These are phyloP conservation scores for Lycodopsis pacificus DNA, from an alignment of 2,797 vertebrate species.

Conservation along the genomic window DNA sequence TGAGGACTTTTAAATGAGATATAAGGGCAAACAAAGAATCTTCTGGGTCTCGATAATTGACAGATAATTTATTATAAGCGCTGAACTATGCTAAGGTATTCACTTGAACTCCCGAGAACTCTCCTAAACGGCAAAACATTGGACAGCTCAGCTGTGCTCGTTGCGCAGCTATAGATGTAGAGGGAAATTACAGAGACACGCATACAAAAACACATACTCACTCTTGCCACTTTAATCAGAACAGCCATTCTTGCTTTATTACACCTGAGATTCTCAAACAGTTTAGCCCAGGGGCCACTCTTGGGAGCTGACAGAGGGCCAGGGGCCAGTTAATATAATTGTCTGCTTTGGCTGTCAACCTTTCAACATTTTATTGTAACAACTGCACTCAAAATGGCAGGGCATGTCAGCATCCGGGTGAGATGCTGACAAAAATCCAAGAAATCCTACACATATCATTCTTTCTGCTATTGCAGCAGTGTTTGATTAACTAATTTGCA, in stretches of 20 bases:
- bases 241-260: constrained; percentile 49
- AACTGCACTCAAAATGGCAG: constrained; percentile 48
- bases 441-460: constrained; percentile 28
- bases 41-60: constrained; percentile 60
- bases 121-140: constrained; percentile 31
- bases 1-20: constrained; percentile 66
- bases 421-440: constrained; percentile 39
- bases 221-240: constrained; percentile 51
- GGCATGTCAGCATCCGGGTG: constrained; percentile 53
- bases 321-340: constrained; percentile 68
- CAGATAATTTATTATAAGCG: constrained; percentile 66
- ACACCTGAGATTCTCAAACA: constrained; percentile 57
- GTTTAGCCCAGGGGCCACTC: constrained; percentile 53
- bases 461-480: constrained; percentile 12
- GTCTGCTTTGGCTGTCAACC: constrained; percentile 70
- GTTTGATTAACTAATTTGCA: constrained; percentile 45
- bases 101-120: constrained; percentile 57
- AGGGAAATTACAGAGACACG: constrained; percentile 36
- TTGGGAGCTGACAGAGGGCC: constrained; percentile 65
- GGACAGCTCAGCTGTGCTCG: constrained; percentile 48
- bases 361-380: constrained; percentile 66
- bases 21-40: constrained; percentile 61
- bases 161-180: constrained; percentile 5
- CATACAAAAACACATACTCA: constrained; percentile 39
- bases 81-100: constrained; percentile 45